A percentile compares a stretch with the other conserved stretches of the same genome.
phyloP scores from a whole-genome alignment of 2,888 invertebrate species.

The Eilema caniola region DNA sequence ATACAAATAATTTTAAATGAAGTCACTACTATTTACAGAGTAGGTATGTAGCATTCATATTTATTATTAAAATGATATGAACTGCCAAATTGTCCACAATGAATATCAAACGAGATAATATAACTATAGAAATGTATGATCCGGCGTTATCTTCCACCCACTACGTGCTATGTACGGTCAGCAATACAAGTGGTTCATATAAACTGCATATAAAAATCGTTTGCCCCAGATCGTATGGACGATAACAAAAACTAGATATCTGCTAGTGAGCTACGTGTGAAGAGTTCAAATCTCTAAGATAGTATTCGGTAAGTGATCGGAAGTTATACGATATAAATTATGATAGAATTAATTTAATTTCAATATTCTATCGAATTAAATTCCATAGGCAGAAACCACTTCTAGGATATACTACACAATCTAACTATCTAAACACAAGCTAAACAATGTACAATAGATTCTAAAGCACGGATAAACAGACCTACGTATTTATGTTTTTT shows the following conservation, averaged over 20 bases:
- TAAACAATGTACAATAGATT: too few relatives aligned
- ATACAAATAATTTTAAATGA: background rate
- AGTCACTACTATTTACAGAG: background rate
- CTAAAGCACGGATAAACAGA: too few relatives aligned
- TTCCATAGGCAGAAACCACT: too few relatives aligned
- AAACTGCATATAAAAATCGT: slow-evolving; percentile 1
- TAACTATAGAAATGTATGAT: background rate
- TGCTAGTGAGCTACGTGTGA: background rate
- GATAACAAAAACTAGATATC: background rate
- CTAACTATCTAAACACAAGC: too few relatives aligned
- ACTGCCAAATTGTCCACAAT: background rate
- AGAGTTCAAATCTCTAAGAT: slow-evolving; percentile 4
- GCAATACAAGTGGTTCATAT: background rate
- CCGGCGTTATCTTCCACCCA: background rate
- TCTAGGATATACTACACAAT: too few relatives aligned
- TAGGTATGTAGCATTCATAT: background rate
- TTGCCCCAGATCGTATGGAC: background rate
- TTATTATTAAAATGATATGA: slow-evolving; percentile 1
- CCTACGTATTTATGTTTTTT: too few relatives aligned
- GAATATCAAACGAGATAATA: slow-evolving; percentile 4
- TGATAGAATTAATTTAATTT: background rate
- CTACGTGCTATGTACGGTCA: background rate
- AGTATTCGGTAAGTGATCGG: background rate
- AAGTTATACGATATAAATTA: background rate
- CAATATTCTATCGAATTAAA: background rate